Evolutionary conservation across 2,888 invertebrate species (phyloP).

Genomic region (Clunio marinus): DNA sequence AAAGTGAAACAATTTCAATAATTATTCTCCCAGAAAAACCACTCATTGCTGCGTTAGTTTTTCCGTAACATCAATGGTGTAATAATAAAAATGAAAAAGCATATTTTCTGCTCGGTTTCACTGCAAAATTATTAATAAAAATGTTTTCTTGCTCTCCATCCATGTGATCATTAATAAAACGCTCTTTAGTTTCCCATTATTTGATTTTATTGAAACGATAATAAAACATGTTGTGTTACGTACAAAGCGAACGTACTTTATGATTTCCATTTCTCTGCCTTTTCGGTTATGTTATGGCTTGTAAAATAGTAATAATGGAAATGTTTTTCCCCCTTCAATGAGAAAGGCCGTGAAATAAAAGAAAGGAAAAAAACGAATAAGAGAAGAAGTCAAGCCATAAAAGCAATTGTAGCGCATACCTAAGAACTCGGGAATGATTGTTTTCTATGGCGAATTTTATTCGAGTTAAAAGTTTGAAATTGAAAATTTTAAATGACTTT

Average conservation of each 20-base stretch:
- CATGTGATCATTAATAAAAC: conserved; percentile 25
- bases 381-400: conserved; percentile 16
- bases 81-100: conserved; percentile 13
- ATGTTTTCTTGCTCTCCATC: neutral
- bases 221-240: conserved; percentile 26
- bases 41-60: neutral
- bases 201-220: conserved; percentile 33
- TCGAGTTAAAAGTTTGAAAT: conserved; percentile 14
- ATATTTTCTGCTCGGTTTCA: conserved; percentile 19
- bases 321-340: conserved; percentile 6
- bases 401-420: conserved; percentile 19
- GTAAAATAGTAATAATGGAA: conserved; percentile 13
- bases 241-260: conserved; percentile 21
- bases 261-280: conserved; percentile 24
- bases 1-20: no score
- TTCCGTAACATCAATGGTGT: neutral
- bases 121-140: conserved; percentile 20
- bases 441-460: conserved; percentile 36
- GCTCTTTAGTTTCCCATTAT: conserved; percentile 30
- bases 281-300: neutral
- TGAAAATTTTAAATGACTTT: neutral
- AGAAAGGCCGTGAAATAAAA: neutral
- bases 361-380: neutral
- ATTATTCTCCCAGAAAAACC: neutral
- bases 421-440: neutral